phyloP scores from a whole-genome alignment of 1,140 invertebrate genomes.

The Nomia melanderi region DNA sequence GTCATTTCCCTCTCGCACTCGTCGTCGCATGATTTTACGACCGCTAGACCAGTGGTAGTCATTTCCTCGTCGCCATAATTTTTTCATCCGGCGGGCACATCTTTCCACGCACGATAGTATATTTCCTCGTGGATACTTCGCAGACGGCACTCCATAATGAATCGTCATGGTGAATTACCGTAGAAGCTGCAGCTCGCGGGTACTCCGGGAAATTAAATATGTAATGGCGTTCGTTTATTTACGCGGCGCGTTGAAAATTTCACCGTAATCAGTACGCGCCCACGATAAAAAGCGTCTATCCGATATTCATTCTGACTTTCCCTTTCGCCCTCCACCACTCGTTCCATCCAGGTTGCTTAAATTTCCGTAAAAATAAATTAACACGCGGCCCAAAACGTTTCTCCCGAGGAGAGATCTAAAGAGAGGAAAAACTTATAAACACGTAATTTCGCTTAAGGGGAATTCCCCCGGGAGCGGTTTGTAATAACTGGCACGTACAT shows the following conservation, averaged over 20 bases:
- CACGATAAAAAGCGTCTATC: not conserved
- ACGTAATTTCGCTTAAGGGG: conserved; percentile 63
- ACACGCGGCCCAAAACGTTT: conserved; percentile 3
- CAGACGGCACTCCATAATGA: not conserved
- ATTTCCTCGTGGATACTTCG: not conserved
- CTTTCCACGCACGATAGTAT: not conserved
- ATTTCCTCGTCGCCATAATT: conserved; percentile 1
- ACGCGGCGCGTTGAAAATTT: conserved; percentile 12
- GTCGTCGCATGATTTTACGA: not conserved
- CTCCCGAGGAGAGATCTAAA: conserved; percentile 6
- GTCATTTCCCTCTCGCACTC: not conserved
- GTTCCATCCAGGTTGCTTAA: not conserved
- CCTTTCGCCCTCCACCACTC: not conserved
- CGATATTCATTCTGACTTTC: not conserved
- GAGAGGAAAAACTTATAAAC: conserved; percentile 68
- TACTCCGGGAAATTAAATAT: not conserved
- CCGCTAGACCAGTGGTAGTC: not conserved
- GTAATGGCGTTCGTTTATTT: conserved; percentile 5
- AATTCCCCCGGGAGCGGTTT: conserved; percentile 62
- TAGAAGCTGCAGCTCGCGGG: not conserved
- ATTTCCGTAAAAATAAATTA: conserved; percentile 34
- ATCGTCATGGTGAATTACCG: conserved; percentile 2
- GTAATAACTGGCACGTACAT: conserved; percentile 79
- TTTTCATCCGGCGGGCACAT: not conserved
- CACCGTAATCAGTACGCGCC: not conserved